A percentile compares a stretch with the other conserved stretches of the same genome.
Evolutionary conservation across 2,797 vertebrate genomes (phyloP).

Genomic region (Tenualosa thibaudeaui): DNA sequence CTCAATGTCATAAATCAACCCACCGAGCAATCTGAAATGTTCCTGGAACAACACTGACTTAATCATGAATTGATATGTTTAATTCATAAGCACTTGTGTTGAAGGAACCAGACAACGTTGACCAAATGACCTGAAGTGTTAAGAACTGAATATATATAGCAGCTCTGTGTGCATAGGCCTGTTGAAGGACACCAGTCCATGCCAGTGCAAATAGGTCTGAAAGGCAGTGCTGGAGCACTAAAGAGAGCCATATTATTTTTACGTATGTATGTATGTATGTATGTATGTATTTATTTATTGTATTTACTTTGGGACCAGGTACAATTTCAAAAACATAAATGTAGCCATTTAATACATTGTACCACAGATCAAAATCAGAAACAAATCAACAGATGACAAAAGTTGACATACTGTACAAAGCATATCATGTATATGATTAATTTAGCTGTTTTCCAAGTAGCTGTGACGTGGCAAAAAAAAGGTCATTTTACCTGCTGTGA

Average conservation of each 20-base stretch:
- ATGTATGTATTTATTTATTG: background rate
- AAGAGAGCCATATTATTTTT: too few relatives aligned
- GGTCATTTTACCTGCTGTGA: slow-evolving; percentile 70
- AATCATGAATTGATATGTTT: slow-evolving; percentile 16
- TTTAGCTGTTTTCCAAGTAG: background rate
- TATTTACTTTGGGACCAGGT: too few relatives aligned
- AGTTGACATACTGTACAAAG: too few relatives aligned
- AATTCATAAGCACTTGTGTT: background rate
- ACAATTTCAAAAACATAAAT: too few relatives aligned
- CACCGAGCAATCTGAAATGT: background rate
- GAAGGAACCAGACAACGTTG: background rate
- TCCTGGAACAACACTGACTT: slow-evolving; percentile 18
- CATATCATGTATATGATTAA: background rate
- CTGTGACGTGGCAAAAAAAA: background rate
- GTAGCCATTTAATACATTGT: too few relatives aligned
- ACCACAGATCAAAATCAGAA: too few relatives aligned
- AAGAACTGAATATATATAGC: background rate
- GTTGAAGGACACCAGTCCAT: background rate
- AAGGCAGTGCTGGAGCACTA: background rate
- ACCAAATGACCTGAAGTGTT: slow-evolving; percentile 13
- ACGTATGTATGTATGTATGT: background rate
- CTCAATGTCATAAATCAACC: slow-evolving; percentile 26
- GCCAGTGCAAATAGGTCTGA: background rate
- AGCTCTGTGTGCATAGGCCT: background rate
- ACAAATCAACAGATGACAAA: too few relatives aligned